Percentiles rank a stretch among this genome's conserved stretches.
phyloP scores from a whole-genome alignment of 2,888 invertebrate species.

The Alsophila aescularia region DNA sequence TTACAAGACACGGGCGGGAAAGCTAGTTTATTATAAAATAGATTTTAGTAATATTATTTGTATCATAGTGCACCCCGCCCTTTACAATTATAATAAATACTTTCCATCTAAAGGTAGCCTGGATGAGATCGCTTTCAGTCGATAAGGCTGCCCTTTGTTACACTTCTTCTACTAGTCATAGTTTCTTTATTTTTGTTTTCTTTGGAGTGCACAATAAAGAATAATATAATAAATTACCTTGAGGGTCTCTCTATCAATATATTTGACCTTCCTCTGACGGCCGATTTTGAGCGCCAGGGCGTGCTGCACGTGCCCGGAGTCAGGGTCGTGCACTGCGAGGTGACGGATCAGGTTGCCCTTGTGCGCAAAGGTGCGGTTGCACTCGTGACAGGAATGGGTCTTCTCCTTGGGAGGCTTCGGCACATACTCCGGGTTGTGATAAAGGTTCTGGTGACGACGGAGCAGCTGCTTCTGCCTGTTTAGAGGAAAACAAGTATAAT shows the following conservation, averaged over 20 bases:
- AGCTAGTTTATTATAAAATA: too few relatives aligned
- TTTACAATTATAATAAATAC: too few relatives aligned
- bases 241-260: constrained; percentile 72
- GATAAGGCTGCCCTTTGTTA: too few relatives aligned
- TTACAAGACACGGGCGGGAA: too few relatives aligned
- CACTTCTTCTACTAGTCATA: too few relatives aligned
- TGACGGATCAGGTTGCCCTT: constrained; percentile 97
- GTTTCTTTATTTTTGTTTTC: too few relatives aligned
- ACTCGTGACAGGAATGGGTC: constrained; percentile 94
- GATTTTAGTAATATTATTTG: too few relatives aligned
- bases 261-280: constrained; percentile 90
- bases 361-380: constrained; percentile 90
- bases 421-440: constrained; percentile 95
- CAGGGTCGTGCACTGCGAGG: constrained; percentile 95
- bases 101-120: too few relatives aligned
- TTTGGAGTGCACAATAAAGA: too few relatives aligned
- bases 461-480: constrained; percentile 95
- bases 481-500: background rate
- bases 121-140: too few relatives aligned
- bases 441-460: constrained; percentile 94
- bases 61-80: too few relatives aligned
- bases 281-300: constrained; percentile 91
- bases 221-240: constrained; percentile 62
- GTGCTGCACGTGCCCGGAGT: constrained; percentile 89
- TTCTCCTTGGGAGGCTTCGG: constrained; percentile 95